Evolutionary conservation across 2,113 vertebrate species (phyloP), one percentile per base, ranked within the genome.

Genomic region (Ceratotherium simum): DNA sequence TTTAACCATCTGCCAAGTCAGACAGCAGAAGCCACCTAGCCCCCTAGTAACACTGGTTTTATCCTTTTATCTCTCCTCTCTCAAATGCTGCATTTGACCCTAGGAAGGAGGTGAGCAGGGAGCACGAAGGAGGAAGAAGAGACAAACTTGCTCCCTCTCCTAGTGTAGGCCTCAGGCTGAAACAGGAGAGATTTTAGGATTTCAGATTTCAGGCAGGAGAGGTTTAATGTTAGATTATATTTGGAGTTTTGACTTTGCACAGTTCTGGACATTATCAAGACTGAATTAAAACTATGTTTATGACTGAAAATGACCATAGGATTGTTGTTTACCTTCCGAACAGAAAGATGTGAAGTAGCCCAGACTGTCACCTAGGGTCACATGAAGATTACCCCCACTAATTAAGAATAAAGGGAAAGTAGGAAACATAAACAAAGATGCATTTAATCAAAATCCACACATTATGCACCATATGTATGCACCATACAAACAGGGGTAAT

Each of bases 1-100:
- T 33, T 90, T 92, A 87, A 82, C 96, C 91, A 97, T 96, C 91
- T 97, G 93, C 85, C 46, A 65, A 78, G 6, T 70, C 73, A 51
- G 67, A 81, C 67, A 95, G 96, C 65, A 72, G 97, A 95, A 95
- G 76, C 20, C 70, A 90, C 27, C 64, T 58, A 64, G 88, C 69
- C 95, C 96, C 51, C 51, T 54, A 85, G 73, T 58, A 58, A 78
- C 92, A 58, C 31, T 51, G 65, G 42, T 87, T 60, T 70, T 78
- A 13, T n/a, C 25, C 33, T 20, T 92, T 88, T 78, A 33, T 60
- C 27, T 75, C n/a, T 69, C 23, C 29, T n/a, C 46, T 58, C 16
- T 94, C 25, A 36, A 39, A 16, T 4, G 2, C 60, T 56, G 11
- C n/a, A 56, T 39, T 81, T 84, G 42, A 90, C n/a, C 64, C 54